Percentiles rank a stretch among this genome's conserved stretches.
Evolutionary conservation across 2,888 invertebrate genomes (phyloP).

Genomic region (Troilus luridus): DNA sequence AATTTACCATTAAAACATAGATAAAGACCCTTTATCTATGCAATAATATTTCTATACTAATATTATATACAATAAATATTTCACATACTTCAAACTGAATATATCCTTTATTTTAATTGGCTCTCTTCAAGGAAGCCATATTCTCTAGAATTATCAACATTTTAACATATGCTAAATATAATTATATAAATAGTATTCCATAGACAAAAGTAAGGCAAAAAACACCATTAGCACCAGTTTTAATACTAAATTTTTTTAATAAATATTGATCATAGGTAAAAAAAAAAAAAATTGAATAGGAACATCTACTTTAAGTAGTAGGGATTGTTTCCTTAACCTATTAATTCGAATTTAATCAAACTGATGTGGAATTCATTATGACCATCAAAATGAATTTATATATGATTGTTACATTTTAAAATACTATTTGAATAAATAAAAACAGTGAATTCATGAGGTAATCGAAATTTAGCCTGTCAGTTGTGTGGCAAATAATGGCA

Average conservation of each 20-base stretch:
- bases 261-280: background rate
- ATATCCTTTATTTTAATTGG: background rate
- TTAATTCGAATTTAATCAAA: background rate
- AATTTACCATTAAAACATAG: background rate
- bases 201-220: background rate
- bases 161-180: background rate
- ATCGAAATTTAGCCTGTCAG: background rate
- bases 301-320: background rate
- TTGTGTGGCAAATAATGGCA: background rate
- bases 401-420: background rate
- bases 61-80: background rate
- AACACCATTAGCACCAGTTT: background rate
- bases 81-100: background rate
- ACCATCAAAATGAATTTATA: background rate
- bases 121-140: background rate
- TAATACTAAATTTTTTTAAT: background rate
- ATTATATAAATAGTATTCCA: background rate
- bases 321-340: background rate
- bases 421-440: background rate
- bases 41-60: background rate
- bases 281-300: background rate
- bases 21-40: background rate
- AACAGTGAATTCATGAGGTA: background rate
- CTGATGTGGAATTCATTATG: background rate
- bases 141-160: background rate